A percentile compares a stretch with the other conserved stretches of the same genome.
Evolutionary conservation across 1,140 invertebrate genomes (phyloP).

Genomic region (Eciton burchellii): DNA sequence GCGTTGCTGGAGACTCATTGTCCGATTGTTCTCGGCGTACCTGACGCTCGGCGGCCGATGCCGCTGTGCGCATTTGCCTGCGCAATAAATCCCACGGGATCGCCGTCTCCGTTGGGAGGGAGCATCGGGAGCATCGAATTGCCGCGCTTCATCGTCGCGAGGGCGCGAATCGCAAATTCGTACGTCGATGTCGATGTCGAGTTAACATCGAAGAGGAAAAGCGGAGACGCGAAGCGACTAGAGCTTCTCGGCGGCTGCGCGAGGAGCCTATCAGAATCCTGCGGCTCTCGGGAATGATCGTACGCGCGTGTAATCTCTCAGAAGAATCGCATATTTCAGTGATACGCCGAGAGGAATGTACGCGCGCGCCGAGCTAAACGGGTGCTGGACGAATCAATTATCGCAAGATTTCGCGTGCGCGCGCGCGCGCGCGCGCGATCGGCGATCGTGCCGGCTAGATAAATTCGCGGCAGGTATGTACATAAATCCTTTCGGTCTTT

Average conservation of each 20-base stretch:
- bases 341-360: not conserved
- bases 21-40: constrained; percentile 47
- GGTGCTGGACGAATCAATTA: constrained; percentile 13
- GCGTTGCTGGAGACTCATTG: constrained; percentile 51
- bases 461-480: not conserved
- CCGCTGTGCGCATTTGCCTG: constrained; percentile 50
- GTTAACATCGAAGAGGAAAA: no score
- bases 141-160: constrained; percentile 58
- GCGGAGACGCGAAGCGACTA: not conserved
- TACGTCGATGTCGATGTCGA: no score
- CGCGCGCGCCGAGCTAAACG: not conserved
- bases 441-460: constrained; percentile 6
- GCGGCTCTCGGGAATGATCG: not conserved
- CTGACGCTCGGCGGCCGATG: constrained; percentile 36
- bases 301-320: not conserved
- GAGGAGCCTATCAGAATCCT: not conserved
- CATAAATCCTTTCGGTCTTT: not conserved
- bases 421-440: not conserved
- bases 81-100: constrained; percentile 47
- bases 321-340: constrained; percentile 38
- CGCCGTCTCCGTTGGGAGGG: constrained; percentile 30
- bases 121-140: constrained; percentile 64
- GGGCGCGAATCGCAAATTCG: no score
- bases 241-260: not conserved
- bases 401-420: not conserved